Evolutionary conservation across 2,797 vertebrate species (phyloP).

Genomic region (Hemitrygon akajei): DNA sequence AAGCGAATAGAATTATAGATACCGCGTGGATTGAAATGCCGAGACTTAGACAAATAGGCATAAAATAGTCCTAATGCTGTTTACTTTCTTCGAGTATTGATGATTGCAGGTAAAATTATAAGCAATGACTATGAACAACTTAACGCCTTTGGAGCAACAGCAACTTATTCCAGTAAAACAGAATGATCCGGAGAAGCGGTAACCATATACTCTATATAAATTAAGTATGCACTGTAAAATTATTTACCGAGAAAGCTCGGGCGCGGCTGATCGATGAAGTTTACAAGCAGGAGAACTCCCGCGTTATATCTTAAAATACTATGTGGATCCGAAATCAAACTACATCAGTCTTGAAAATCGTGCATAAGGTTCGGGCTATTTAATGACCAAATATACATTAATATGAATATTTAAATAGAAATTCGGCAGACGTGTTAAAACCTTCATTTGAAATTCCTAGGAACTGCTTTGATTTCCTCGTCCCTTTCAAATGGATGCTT

Average conservation of each 20-base stretch:
- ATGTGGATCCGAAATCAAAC: not conserved
- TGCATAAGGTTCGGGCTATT: not conserved
- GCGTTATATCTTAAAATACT: not conserved
- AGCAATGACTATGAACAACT: not conserved
- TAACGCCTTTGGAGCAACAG: not conserved
- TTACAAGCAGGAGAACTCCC: not conserved
- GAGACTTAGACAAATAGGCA: not conserved
- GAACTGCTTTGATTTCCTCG: not conserved
- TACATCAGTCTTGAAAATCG: not conserved
- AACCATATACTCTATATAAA: not conserved
- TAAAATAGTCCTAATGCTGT: not conserved
- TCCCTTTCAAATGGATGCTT: not conserved
- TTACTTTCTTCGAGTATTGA: not conserved
- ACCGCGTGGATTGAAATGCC: not conserved
- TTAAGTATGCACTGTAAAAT: not conserved
- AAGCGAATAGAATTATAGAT: not conserved
- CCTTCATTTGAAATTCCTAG: not conserved
- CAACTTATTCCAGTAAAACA: not conserved
- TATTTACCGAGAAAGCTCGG: not conserved
- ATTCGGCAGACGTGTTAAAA: not conserved
- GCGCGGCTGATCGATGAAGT: not conserved
- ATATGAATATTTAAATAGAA: not conserved
- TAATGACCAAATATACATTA: not conserved
- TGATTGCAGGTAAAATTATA: not conserved
- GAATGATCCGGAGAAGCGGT: not conserved